phyloP scores from a whole-genome alignment of 1,140 invertebrate genomes.

The Homalodisca vitripennis region DNA sequence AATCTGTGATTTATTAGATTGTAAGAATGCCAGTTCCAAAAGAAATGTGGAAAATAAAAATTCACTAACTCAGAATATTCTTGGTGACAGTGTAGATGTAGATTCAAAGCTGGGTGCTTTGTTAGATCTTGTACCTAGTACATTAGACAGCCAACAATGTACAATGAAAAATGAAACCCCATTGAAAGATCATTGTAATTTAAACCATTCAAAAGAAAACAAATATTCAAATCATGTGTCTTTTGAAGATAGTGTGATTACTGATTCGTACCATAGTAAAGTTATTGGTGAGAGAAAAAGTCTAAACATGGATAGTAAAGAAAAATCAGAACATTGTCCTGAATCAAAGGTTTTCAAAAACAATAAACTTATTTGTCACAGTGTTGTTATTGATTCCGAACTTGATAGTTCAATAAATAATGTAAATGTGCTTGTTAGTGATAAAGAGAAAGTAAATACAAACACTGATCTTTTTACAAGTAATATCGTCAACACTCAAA shows the following conservation, averaged over 20 bases:
- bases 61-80: not conserved
- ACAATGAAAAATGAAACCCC: not conserved
- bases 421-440: not conserved
- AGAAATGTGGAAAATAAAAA: not conserved
- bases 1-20: not conserved
- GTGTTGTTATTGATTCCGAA: not conserved
- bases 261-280: no score
- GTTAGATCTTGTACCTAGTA: not conserved
- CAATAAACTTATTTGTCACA: not conserved
- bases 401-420: not conserved
- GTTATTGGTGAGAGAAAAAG: no score
- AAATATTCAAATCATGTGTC: no score
- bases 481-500: conserved; percentile 23
- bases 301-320: no score
- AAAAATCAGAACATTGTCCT: not conserved
- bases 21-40: not conserved
- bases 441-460: conserved; percentile 13
- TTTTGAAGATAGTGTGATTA: no score
- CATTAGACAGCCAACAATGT: not conserved
- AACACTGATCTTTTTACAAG: conserved; percentile 22
- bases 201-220: no score
- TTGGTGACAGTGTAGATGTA: not conserved
- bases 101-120: conserved; percentile 3
- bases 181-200: no score
- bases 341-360: not conserved